Percentiles rank a stretch among this genome's conserved stretches.
phyloP scores from a whole-genome alignment of 1,140 invertebrate species.

The Cydia fagiglandana region DNA sequence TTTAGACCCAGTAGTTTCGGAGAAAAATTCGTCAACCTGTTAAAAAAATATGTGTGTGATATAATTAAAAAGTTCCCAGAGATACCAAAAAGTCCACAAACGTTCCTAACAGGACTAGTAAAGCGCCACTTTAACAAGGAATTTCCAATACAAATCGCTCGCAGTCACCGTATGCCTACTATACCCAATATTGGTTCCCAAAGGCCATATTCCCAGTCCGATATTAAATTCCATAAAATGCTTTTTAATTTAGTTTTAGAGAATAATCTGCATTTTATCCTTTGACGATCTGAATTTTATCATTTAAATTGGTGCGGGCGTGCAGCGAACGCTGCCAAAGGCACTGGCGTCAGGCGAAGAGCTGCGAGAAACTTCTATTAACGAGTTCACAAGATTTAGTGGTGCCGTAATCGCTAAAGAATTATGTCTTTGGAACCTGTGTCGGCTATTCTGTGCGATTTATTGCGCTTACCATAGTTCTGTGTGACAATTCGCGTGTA shows the following conservation, averaged over 20 bases:
- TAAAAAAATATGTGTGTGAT: no score
- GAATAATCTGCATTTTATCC: conserved; percentile 58
- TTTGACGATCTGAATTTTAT: conserved; percentile 66
- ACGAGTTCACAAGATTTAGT: conserved; percentile 73
- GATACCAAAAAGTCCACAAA: no score
- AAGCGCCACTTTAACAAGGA: background rate
- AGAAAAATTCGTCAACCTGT: no score
- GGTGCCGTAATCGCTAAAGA: conserved; percentile 64
- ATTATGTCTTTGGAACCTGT: conserved; percentile 54
- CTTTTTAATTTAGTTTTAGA: conserved; percentile 52
- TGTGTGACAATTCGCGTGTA: conserved; percentile 29
- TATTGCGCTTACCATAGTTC: conserved; percentile 32
- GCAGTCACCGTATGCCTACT: background rate
- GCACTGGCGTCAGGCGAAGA: conserved; percentile 68
- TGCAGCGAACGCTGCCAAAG: conserved; percentile 52
- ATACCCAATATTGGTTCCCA: background rate
- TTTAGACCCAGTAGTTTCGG: no score
- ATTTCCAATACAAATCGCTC: conserved; percentile 21
- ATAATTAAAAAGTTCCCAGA: no score
- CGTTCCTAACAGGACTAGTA: background rate
- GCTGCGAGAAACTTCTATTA: conserved; percentile 71
- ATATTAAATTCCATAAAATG: conserved; percentile 34
- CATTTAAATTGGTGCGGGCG: conserved; percentile 62
- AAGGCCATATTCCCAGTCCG: conserved; percentile 6
- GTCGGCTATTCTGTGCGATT: conserved; percentile 45